Evolutionary conservation across 2,888 invertebrate species (phyloP), one percentile per base, ranked within the genome.

Genomic region (Bombyx huttoni): DNA sequence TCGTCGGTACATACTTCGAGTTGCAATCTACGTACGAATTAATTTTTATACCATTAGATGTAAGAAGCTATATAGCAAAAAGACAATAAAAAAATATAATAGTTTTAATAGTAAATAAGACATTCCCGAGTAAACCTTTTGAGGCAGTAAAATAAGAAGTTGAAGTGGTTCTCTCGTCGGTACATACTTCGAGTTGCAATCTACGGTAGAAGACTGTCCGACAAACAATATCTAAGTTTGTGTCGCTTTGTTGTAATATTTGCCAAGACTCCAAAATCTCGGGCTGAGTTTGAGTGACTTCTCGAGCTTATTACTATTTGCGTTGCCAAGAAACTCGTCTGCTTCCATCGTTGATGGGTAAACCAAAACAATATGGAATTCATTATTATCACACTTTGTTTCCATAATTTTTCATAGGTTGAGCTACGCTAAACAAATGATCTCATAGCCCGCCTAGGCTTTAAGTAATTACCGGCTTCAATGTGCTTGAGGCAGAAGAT

Each of bases 271-370:
- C 73, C 67, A 66, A 74, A 75, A 74, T 70, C 72, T 60, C 65
- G 63, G 62, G 54, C 62, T 61, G 70, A 81, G 74, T 80, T 80
- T 73, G 66, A 70, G 72, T 67, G 73, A 75, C 76, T 79, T 77
- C 75, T 67, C 71, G 58, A 72, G 78, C 81, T 83, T 81, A 84
- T 83, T 83, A 81, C 81, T 83, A 78, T 83, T 82, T 82, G 81
- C 77, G 78, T 81, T 78, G 71, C 72, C 69, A 75, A 77, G 68
- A 74, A 65, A 62, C 68, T 59, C 65, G 62, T 62, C 64, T 69
- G 59, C 61, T 63, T 65, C 62, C 64, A 66, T 66, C 65, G 57
- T 58, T 64, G 65, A 68, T 64, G 62, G 65, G 70, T 63, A 33
- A n/a, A 50, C 50, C 10, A 40, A 24, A 50, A 46, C 33, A 10